Percentiles rank a stretch among this genome's conserved stretches.
phyloP scores from a whole-genome alignment of 2,888 invertebrate species.

The Xiphydria camelus region DNA sequence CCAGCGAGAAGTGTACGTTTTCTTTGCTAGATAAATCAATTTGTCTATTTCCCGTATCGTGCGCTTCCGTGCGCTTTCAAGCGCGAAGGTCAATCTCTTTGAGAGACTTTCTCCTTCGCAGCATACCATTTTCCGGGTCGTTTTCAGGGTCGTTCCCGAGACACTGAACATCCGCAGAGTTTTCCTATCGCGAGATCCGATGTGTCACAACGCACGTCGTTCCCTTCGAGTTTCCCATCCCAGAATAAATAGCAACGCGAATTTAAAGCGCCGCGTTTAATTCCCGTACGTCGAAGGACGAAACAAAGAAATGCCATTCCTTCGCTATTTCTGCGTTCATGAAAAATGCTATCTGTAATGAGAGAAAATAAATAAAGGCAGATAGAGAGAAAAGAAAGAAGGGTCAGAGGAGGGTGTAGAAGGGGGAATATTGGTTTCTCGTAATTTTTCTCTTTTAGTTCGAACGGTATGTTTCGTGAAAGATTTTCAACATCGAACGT shows the following conservation, averaged over 20 bases:
- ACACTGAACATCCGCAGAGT: no score
- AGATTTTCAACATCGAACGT: conserved; percentile 42
- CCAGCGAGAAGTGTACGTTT: no score
- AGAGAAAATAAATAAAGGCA: neutral
- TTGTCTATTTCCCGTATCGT: no score
- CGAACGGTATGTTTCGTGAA: conserved; percentile 21
- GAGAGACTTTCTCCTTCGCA: no score
- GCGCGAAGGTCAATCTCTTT: no score
- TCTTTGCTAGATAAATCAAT: no score
- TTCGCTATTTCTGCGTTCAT: conserved; percentile 16
- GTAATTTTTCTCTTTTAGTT: conserved; percentile 20
- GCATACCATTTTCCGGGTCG: no score
- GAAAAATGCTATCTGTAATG: conserved; percentile 8
- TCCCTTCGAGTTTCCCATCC: neutral
- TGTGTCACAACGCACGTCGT: no score
- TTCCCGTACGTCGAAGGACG: neutral
- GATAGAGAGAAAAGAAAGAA: conserved; percentile 27
- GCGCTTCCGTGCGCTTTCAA: no score
- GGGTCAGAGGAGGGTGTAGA: conserved; percentile 7
- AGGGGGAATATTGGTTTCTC: conserved; percentile 1
- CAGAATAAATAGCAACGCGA: no score
- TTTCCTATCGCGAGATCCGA: no score
- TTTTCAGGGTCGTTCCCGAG: no score
- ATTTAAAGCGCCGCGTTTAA: neutral
- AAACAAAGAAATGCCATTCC: conserved; percentile 7